Evolutionary conservation across 2,797 vertebrate genomes (phyloP).

Genomic region (Mallotus villosus): DNA sequence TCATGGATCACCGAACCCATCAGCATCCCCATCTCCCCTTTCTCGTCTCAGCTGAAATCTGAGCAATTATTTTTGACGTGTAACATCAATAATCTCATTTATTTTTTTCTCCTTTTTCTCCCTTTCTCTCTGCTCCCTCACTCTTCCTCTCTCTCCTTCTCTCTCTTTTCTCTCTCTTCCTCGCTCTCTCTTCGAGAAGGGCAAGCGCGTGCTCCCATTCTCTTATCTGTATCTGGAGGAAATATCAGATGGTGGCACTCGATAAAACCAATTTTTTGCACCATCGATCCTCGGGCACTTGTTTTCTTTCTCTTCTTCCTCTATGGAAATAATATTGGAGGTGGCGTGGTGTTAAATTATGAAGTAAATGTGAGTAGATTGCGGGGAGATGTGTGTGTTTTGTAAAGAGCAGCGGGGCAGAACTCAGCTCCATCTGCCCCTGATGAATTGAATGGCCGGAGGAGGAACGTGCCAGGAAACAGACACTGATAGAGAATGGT

Average conservation of each 20-base stretch:
- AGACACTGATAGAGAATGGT: conserved; percentile 42
- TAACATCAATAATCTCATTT: conserved; percentile 85
- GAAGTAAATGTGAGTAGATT: conserved; percentile 77
- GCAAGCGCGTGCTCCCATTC: conserved; percentile 52
- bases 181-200: conserved; percentile 28
- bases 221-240: conserved; percentile 81
- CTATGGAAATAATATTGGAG: conserved; percentile 74
- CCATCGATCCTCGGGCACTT: conserved; percentile 81
- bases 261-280: conserved; percentile 86
- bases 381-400: conserved; percentile 59
- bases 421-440: conserved; percentile 48
- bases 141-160: conserved; percentile 2
- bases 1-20: conserved; percentile 71
- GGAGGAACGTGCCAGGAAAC: conserved; percentile 44
- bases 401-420: conserved; percentile 63
- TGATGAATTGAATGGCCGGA: conserved; percentile 62
- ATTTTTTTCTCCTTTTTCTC: conserved; percentile 53
- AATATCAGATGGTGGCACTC: conserved; percentile 78
- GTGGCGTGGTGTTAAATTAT: conserved; percentile 77
- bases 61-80: conserved; percentile 89
- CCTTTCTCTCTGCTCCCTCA: not conserved
- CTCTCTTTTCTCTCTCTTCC: not conserved
- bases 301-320: conserved; percentile 57
- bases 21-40: conserved; percentile 64
- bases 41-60: conserved; percentile 80